These are phyloP conservation scores for Netelia inedita DNA, from an alignment of 2,888 invertebrate species.

Conservation along the genomic window DNA sequence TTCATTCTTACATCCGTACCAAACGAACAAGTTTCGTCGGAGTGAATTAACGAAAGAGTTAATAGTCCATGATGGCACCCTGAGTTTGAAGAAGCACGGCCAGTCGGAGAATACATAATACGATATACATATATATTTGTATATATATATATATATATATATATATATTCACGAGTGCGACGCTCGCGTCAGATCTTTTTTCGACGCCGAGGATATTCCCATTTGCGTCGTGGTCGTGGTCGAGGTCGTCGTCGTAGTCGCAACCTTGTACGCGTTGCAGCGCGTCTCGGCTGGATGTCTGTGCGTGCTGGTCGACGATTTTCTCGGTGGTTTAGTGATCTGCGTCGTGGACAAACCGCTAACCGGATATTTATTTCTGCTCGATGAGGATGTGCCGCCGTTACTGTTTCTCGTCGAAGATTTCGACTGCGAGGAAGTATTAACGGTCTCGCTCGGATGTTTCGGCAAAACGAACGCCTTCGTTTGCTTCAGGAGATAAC, in stretches of 20 bases:
- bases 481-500: slow-evolving; percentile 94
- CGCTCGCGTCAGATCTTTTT: slow-evolving; percentile 81
- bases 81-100: slow-evolving; percentile 73
- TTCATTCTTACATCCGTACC: slow-evolving; percentile 4
- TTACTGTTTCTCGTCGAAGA: slow-evolving; percentile 77
- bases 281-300: slow-evolving; percentile 92
- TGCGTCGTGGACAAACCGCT: slow-evolving; percentile 88
- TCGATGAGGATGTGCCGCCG: slow-evolving; percentile 85
- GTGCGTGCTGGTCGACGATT: slow-evolving; percentile 87
- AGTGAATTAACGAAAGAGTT: slow-evolving; percentile 35
- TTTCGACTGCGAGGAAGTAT: slow-evolving; percentile 71
- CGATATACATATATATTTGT: not conserved
- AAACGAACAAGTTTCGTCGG: slow-evolving; percentile 28
- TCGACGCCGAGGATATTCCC: slow-evolving; percentile 67
- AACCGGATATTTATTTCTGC: slow-evolving; percentile 89
- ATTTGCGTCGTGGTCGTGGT: slow-evolving; percentile 79
- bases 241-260: slow-evolving; percentile 79
- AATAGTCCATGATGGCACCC: slow-evolving; percentile 70
- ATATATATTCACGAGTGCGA: slow-evolving; percentile 80
- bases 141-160: slow-evolving; percentile 7
- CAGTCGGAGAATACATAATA: slow-evolving; percentile 51
- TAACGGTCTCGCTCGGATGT: slow-evolving; percentile 85
- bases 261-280: slow-evolving; percentile 71
- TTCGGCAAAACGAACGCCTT: slow-evolving; percentile 94
- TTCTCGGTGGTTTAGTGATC: slow-evolving; percentile 87